Conservation (phyloP, 2,797 vertebrate genomes). For the Microhierax caerulescens region DNA sequence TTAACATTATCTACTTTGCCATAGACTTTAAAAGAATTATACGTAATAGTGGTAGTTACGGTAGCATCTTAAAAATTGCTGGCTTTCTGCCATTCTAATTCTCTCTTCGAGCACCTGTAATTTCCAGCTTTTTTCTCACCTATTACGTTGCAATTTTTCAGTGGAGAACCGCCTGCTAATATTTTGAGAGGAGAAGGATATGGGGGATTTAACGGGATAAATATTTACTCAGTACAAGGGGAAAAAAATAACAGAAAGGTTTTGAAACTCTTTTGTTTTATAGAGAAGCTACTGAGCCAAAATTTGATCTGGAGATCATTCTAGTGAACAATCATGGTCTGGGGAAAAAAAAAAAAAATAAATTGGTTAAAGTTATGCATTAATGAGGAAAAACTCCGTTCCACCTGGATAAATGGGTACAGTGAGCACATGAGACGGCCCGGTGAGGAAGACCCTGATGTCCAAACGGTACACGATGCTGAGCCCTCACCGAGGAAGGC, state of each 20-base stretch:
- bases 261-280: background rate
- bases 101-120: background rate
- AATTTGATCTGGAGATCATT: background rate
- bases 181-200: background rate
- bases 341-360: too few species aligned
- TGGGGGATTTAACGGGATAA: background rate
- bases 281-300: background rate
- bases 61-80: background rate
- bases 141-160: background rate
- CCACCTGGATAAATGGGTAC: background rate
- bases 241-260: rapidly evolving
- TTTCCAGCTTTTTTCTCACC: background rate
- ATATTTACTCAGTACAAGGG: background rate
- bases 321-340: rapidly evolving
- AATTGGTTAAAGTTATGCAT: background rate
- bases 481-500: rapidly evolving
- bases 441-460: background rate
- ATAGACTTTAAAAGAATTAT: background rate
- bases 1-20: background rate
- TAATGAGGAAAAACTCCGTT: background rate
- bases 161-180: background rate
- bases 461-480: rapidly evolving
- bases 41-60: background rate
- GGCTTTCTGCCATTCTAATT: background rate
- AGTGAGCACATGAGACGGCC: rapidly evolving